A percentile compares a stretch with the other conserved stretches of the same genome.
These are phyloP conservation scores for Hydrophis major DNA, from an alignment of 2,797 vertebrate species.

Conservation along the genomic window DNA sequence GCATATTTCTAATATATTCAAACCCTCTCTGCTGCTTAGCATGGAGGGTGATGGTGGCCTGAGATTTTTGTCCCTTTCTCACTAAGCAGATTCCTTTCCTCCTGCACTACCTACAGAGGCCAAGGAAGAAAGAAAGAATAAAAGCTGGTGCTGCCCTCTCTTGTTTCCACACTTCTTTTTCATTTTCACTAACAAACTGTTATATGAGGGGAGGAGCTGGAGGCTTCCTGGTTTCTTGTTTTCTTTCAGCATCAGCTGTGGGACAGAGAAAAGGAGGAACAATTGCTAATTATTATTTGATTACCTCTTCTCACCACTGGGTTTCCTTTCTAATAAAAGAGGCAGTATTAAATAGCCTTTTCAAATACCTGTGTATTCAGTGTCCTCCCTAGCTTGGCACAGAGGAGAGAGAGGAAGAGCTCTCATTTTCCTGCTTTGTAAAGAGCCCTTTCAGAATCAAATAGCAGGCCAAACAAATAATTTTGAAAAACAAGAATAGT, in stretches of 20 bases:
- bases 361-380: background rate
- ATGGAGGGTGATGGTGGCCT: background rate
- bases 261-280: background rate
- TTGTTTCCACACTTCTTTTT: background rate
- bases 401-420: background rate
- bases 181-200: background rate
- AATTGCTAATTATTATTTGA: background rate
- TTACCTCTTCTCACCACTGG: background rate
- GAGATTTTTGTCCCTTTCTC: background rate
- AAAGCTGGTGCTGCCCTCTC: background rate
- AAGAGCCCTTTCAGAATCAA: background rate
- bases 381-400: background rate
- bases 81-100: background rate
- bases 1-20: background rate
- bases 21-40: background rate
- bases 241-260: background rate
- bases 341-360: background rate
- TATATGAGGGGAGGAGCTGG: background rate
- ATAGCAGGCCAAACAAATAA: background rate
- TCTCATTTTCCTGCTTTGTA: background rate
- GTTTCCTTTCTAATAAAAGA: background rate
- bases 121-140: background rate
- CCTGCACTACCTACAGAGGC: background rate
- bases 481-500: background rate
- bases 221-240: background rate